Conservation (phyloP, 1,140 invertebrate species). For the Ephestia elutella region DNA sequence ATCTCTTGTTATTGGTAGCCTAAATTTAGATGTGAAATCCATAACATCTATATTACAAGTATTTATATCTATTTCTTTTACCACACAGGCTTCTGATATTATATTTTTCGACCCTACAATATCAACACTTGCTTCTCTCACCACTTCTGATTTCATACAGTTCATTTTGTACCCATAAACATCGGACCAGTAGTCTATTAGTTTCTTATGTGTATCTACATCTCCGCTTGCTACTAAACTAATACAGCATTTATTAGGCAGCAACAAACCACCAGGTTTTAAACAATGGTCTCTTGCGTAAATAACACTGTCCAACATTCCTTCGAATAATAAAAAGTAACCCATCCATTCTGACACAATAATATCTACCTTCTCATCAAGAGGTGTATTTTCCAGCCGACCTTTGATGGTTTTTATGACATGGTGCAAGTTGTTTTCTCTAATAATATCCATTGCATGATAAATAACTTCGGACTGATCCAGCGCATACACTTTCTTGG, state of each 20-base stretch:
- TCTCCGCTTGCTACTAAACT: slow-evolving; percentile 93
- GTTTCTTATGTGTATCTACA: slow-evolving; percentile 82
- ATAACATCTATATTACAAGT: slow-evolving; percentile 88
- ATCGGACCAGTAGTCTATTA: slow-evolving; percentile 93
- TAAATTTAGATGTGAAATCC: slow-evolving; percentile 86
- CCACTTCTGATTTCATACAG: slow-evolving; percentile 91
- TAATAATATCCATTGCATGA: slow-evolving; percentile 87
- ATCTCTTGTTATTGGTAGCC: slow-evolving; percentile 80
- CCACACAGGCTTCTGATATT: slow-evolving; percentile 81
- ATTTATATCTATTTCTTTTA: slow-evolving; percentile 86
- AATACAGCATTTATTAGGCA: slow-evolving; percentile 93
- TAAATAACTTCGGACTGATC: slow-evolving; percentile 92
- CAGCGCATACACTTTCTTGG: slow-evolving; percentile 91
- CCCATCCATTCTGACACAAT: slow-evolving; percentile 99
- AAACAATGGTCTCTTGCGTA: slow-evolving; percentile 94
- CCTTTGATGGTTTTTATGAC: slow-evolving; percentile 82
- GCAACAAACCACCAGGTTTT: slow-evolving; percentile 80
- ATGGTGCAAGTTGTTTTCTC: slow-evolving; percentile 79
- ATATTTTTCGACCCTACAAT: slow-evolving; percentile 85
- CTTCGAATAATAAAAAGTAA: slow-evolving; percentile 98
- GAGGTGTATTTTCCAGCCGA: slow-evolving; percentile 90
- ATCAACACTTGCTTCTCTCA: slow-evolving; percentile 93
- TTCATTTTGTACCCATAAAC: slow-evolving; percentile 99
- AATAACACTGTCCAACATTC: slow-evolving; percentile 96
- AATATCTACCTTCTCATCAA: slow-evolving; percentile 93